Evolutionary conservation across 1,140 invertebrate species (phyloP).

Genomic region (Manduca sexta): DNA sequence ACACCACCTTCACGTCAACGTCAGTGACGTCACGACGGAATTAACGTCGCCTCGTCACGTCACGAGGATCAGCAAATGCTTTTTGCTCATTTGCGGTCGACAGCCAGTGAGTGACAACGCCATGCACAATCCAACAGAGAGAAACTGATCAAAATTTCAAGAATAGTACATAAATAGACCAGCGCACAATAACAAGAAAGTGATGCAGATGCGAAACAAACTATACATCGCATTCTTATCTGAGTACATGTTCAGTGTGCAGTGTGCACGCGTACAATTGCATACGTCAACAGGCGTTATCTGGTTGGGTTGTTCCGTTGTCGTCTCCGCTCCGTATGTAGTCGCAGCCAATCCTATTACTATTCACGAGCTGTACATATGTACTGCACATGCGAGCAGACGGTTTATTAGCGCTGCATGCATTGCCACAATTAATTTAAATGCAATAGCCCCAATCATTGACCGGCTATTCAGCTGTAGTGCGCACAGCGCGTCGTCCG

Average conservation of each 20-base stretch:
- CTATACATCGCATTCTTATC: too few species aligned
- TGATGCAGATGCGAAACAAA: too few species aligned
- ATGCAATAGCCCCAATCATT: constrained; percentile 49
- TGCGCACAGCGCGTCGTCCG: constrained; percentile 3
- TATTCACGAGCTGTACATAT: constrained; percentile 22
- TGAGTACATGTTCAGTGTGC: neutral
- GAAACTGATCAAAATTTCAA: too few species aligned
- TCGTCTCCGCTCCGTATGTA: neutral
- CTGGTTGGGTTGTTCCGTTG: constrained; percentile 19
- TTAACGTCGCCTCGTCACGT: too few species aligned
- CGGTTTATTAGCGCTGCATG: constrained; percentile 25
- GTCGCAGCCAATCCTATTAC: constrained; percentile 35
- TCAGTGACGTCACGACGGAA: too few species aligned
- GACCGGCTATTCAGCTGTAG: constrained; percentile 31
- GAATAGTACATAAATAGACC: too few species aligned
- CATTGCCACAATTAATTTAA: constrained; percentile 50
- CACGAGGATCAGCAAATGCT: too few species aligned
- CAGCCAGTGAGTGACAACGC: too few species aligned
- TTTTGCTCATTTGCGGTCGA: too few species aligned
- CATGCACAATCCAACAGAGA: too few species aligned
- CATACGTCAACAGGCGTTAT: constrained; percentile 30
- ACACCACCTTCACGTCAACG: too few species aligned
- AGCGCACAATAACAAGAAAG: too few species aligned
- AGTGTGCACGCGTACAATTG: constrained; percentile 3
- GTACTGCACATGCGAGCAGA: constrained; percentile 15